Conservation (phyloP, 2,888 invertebrate genomes). For the Sicus ferrugineus region DNA sequence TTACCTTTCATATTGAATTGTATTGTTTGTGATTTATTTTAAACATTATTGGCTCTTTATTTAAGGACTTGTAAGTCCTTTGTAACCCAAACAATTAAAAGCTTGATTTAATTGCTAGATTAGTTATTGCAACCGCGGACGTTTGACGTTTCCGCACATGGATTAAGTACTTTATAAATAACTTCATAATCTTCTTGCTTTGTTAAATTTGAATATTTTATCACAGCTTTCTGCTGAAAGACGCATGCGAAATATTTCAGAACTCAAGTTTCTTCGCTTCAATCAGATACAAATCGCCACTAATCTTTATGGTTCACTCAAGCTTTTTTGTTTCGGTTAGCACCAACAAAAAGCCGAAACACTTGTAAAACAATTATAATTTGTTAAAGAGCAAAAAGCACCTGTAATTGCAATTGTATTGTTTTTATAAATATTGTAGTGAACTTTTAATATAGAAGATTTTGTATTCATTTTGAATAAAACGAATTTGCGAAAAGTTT, state of each 20-base stretch:
- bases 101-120: conserved; percentile 22
- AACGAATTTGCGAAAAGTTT: conserved; percentile 34
- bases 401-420: conserved; percentile 37
- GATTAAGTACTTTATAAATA: neutral
- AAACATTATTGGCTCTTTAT: neutral
- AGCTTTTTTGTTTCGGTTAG: neutral
- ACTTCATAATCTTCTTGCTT: conserved; percentile 12
- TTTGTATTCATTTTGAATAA: conserved; percentile 51
- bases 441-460: conserved; percentile 56
- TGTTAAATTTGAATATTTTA: conserved; percentile 20
- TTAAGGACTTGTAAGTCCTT: neutral
- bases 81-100: neutral
- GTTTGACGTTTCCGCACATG: conserved; percentile 19
- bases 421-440: conserved; percentile 43
- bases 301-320: neutral
- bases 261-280: neutral
- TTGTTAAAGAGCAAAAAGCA: conserved; percentile 13
- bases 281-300: neutral
- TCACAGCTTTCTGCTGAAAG: neutral
- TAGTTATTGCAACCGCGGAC: conserved; percentile 7
- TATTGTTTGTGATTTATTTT: conserved; percentile 29
- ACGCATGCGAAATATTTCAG: neutral
- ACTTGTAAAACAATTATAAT: conserved; percentile 7
- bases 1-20: conserved; percentile 26
- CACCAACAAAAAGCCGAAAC: conserved; percentile 14